Base-by-base conservation (phyloP, 2,888 invertebrate species). In the Dynastes tityus region DNA sequence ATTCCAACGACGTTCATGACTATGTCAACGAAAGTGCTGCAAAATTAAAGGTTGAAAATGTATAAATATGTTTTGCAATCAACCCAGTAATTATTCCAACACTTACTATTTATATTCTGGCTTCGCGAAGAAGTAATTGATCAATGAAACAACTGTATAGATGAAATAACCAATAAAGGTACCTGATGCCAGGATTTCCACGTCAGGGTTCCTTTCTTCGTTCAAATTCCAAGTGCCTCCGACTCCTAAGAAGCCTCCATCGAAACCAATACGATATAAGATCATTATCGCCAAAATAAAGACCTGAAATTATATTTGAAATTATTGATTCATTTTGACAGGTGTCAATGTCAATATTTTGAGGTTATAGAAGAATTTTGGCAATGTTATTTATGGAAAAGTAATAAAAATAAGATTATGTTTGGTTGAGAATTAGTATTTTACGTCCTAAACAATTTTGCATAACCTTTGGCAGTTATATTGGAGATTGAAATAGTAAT, bases 191-290 rank as follows among this genome's bases (percentile, higher is more conserved):
- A 97, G 94, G 81, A 96, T 96, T 90, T 97, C 96, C 22, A 95
- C 94, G 85, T 96, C 96, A 0, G 96, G 93, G 87, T 94, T 95
- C 89, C 96, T 96, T 87, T 95, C 95, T 87, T 96, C 96, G 84
- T 96, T 95, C 73, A 96, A 90, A 89, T 96, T 96, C 96, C 96
- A 96, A 22, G 96, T 96, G 77, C 96, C 96, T 65, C 96, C 96
- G 75, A 96, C 95, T 51, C 96, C 96, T 80, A 97, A 91, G 87
- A 96, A 96, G 86, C 93, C 93, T 2, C 96, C 96, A 82, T 93
- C 93, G 89, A 94, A 94, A 11, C 96, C 96, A 37, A 94, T 94
- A 80, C 96, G 92, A 89, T 97, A 96, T 8, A 96, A 89, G 78
- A 96, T 93, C 73, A 96, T 86, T 83, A 96, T 92, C 13, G 96